Percentiles rank a stretch among this genome's conserved stretches.
Conservation (phyloP, 2,797 vertebrate species). For the Acipenser ruthenus region DNA sequence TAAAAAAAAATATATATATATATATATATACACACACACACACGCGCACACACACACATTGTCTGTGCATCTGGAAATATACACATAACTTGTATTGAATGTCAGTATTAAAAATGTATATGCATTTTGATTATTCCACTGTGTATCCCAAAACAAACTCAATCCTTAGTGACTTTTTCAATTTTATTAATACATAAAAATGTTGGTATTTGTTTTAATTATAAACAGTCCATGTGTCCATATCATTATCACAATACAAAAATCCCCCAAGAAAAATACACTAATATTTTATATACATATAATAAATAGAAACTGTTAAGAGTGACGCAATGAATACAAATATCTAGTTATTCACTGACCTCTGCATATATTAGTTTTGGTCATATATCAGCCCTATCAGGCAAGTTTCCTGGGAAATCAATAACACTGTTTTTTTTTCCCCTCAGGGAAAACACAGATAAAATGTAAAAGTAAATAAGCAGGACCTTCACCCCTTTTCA, state of each 20-base stretch:
- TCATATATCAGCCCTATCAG: conserved; percentile 9
- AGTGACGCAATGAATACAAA: not conserved
- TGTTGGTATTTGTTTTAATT: not conserved
- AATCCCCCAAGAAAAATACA: not conserved
- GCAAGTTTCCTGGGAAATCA: conserved; percentile 10
- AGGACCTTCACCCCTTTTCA: conserved; percentile 4
- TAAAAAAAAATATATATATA: too few species aligned
- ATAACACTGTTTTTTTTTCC: conserved; percentile 1
- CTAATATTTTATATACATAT: not conserved
- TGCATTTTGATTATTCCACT: too few species aligned
- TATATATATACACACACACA: too few species aligned
- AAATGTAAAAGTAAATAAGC: conserved; percentile 11
- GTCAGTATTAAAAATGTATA: too few species aligned
- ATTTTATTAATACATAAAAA: not conserved
- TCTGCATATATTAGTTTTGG: conserved; percentile 1
- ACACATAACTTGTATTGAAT: too few species aligned
- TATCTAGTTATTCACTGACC: not conserved
- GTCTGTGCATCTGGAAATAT: too few species aligned
- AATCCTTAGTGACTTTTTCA: not conserved
- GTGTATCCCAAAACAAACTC: too few species aligned
- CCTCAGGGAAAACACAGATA: conserved; percentile 5
- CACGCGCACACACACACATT: not conserved
- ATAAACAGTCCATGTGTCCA: not conserved
- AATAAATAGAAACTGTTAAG: not conserved
- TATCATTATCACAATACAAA: not conserved